Percentiles rank a stretch among this genome's conserved stretches.
Evolutionary conservation across 2,888 invertebrate genomes (phyloP).

Genomic region (Dolomedes plantarius): DNA sequence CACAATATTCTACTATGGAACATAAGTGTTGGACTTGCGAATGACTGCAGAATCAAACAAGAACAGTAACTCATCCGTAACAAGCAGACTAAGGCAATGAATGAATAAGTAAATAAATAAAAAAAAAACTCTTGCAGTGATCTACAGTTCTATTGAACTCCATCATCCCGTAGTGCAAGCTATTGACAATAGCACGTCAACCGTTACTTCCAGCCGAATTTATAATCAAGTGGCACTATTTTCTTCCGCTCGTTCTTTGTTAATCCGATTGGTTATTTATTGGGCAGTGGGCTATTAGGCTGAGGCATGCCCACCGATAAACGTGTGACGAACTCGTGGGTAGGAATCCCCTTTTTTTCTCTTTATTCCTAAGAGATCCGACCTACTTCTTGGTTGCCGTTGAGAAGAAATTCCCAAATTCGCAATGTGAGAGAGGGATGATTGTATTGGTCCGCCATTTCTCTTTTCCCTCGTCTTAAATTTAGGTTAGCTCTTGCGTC

Average conservation of each 20-base stretch:
- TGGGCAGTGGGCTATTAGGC: constrained; percentile 63
- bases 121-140: not conserved
- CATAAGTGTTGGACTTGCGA: not conserved
- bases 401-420: constrained; percentile 28
- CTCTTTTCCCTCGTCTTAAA: not conserved
- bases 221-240: constrained; percentile 51
- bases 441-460: not conserved
- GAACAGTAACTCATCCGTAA: constrained; percentile 1
- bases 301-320: constrained; percentile 31
- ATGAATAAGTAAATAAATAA: constrained; percentile 17
- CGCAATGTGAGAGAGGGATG: not conserved
- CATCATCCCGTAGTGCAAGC: constrained; percentile 11
- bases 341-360: not conserved
- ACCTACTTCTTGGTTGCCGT: constrained; percentile 41
- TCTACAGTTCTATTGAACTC: constrained; percentile 48
- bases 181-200: constrained; percentile 56
- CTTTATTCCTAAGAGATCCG: constrained; percentile 29
- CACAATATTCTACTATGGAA: too few relatives aligned
- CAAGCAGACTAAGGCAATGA: not conserved
- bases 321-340: constrained; percentile 15
- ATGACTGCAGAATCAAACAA: not conserved
- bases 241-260: constrained; percentile 53
- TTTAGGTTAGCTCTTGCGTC: constrained; percentile 59
- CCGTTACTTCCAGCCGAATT: constrained; percentile 48
- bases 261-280: constrained; percentile 64